These are phyloP conservation scores for Apamea anceps DNA, from an alignment of 2,888 invertebrate genomes.

Conservation along the genomic window DNA sequence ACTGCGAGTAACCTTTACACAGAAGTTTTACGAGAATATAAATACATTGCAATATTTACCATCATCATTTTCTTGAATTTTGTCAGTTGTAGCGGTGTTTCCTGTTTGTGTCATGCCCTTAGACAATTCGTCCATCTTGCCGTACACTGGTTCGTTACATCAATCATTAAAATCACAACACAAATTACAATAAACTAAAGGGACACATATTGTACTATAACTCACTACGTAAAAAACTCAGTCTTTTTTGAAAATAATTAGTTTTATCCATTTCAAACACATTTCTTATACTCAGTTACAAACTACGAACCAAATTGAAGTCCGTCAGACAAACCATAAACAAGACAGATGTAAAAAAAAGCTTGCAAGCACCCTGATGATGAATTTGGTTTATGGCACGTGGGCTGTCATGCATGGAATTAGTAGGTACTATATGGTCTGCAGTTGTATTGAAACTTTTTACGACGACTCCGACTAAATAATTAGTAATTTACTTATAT, in stretches of 20 bases:
- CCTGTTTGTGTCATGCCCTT: slow-evolving; percentile 90
- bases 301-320: slow-evolving; percentile 78
- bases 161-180: slow-evolving; percentile 87
- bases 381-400: slow-evolving; percentile 26
- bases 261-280: slow-evolving; percentile 84
- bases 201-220: slow-evolving; percentile 78
- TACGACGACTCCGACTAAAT: background rate
- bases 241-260: slow-evolving; percentile 81
- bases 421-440: background rate
- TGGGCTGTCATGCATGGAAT: background rate
- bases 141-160: slow-evolving; percentile 89
- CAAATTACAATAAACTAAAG: slow-evolving; percentile 77
- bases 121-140: slow-evolving; percentile 91
- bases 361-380: slow-evolving; percentile 31
- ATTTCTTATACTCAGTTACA: slow-evolving; percentile 80
- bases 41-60: slow-evolving; percentile 77
- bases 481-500: background rate
- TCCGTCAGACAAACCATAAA: slow-evolving; percentile 73
- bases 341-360: slow-evolving; percentile 47
- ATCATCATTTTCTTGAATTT: slow-evolving; percentile 86
- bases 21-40: slow-evolving; percentile 2
- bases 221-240: slow-evolving; percentile 77
- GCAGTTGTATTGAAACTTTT: background rate
- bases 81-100: slow-evolving; percentile 89
- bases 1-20: background rate